Percentiles rank a stretch among this genome's conserved stretches.
Conservation (phyloP, 1,140 invertebrate species). For the Drosophila fuyamai region DNA sequence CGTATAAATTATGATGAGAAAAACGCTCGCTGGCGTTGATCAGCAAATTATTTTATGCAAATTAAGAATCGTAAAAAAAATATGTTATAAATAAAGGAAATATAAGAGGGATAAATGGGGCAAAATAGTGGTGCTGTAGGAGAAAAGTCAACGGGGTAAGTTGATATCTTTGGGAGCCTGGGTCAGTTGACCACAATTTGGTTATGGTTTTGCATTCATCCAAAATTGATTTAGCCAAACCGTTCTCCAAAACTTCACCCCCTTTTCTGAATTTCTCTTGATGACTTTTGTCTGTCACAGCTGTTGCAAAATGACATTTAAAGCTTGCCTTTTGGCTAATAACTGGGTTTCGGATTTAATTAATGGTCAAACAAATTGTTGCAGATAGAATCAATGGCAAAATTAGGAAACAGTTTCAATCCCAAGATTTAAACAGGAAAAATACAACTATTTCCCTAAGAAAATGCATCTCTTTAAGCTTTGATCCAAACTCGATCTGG, state of each 20-base stretch:
- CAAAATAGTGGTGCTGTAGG: not conserved
- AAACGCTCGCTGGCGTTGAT: conserved; percentile 38
- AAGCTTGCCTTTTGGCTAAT: conserved; percentile 42
- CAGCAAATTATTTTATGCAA: conserved; percentile 60
- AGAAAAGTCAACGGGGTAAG: conserved; percentile 1
- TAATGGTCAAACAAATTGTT: no score
- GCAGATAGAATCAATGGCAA: no score
- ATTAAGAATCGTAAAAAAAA: conserved; percentile 39
- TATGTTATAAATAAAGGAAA: conserved; percentile 37
- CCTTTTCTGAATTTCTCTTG: conserved; percentile 28
- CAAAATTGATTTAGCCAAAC: conserved; percentile 51
- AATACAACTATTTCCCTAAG: not conserved
- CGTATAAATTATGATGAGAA: conserved; percentile 79
- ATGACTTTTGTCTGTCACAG: conserved; percentile 44
- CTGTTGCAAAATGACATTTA: conserved; percentile 74
- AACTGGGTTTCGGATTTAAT: not conserved
- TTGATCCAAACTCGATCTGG: conserved; percentile 20
- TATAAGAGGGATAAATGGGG: conserved; percentile 2
- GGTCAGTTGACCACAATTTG: conserved; percentile 45
- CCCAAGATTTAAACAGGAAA: not conserved
- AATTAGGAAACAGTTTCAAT: not conserved
- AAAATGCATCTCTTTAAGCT: conserved; percentile 19
- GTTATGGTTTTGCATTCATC: conserved; percentile 45
- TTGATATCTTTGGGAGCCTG: conserved; percentile 16
- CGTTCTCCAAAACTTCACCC: not conserved